These are phyloP conservation scores for Ceyx melanurus DNA, from an alignment of 2,113 vertebrate species.

Conservation along the genomic window DNA sequence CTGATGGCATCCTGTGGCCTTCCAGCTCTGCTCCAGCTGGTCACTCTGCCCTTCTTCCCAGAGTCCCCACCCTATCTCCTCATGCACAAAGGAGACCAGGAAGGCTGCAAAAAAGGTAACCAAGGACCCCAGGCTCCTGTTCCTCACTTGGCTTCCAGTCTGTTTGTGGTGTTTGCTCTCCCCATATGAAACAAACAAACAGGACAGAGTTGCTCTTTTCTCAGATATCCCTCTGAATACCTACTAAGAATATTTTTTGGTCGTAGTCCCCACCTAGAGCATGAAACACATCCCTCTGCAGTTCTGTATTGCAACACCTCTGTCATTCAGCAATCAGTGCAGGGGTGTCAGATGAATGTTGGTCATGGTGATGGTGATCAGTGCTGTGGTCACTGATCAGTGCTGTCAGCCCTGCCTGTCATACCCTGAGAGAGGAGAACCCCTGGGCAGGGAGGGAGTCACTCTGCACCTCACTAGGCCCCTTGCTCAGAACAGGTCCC, in stretches of 20 bases:
- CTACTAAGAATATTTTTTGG: neutral
- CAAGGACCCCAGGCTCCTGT: neutral
- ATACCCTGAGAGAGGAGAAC: neutral
- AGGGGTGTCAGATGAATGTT: neutral
- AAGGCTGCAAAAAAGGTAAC: conserved; percentile 77
- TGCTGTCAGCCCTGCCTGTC: neutral
- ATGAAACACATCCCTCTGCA: neutral
- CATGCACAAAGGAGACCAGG: conserved; percentile 77
- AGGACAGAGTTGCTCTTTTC: neutral
- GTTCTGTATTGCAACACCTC: neutral
- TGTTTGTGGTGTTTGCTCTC: neutral
- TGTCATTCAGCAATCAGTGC: neutral
- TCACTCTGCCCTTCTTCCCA: conserved; percentile 72
- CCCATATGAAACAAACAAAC: neutral
- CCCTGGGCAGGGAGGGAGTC: neutral
- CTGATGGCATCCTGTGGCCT: conserved; percentile 73
- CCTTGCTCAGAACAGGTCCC: neutral
- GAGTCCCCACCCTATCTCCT: conserved; percentile 76
- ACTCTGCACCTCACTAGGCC: neutral
- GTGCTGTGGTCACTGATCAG: no score
- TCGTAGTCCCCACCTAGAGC: neutral
- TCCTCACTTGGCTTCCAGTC: neutral
- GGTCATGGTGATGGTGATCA: no score
- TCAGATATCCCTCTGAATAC: neutral
- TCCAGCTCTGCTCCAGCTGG: conserved; percentile 77